Conservation (phyloP, 2,888 invertebrate genomes). For the Seladonia tumulorum region DNA sequence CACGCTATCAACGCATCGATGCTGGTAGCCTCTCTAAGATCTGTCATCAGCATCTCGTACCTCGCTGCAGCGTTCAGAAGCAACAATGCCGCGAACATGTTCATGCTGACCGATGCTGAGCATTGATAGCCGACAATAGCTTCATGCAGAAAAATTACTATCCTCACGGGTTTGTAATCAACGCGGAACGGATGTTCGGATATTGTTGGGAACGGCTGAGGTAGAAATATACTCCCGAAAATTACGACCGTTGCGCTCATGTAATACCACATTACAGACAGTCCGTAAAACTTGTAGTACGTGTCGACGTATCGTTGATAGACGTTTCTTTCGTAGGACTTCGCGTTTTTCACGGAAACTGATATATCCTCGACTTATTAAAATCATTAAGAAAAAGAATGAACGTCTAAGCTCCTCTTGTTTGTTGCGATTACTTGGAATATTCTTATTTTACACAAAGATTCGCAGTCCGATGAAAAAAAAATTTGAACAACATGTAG, state of each 20-base stretch:
- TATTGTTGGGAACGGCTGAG: neutral
- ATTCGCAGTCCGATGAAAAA: neutral
- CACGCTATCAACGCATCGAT: neutral
- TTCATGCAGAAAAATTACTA: neutral
- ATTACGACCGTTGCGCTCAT: neutral
- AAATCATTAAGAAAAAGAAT: neutral
- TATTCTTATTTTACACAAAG: too few relatives aligned
- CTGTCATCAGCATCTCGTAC: neutral
- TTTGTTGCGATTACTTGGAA: neutral
- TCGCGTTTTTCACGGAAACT: neutral
- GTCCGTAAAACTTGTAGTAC: neutral
- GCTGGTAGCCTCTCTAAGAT: neutral
- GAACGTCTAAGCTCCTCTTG: neutral
- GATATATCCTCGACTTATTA: neutral
- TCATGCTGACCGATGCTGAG: neutral
- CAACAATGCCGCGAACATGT: neutral
- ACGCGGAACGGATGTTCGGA: constrained; percentile 22
- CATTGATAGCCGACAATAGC: neutral
- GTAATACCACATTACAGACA: neutral
- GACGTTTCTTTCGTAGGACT: neutral
- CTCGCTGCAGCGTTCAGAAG: neutral
- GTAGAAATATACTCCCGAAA: neutral
- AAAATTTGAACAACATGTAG: too few relatives aligned
- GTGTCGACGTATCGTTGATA: neutral
- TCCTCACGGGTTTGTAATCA: neutral